These are phyloP conservation scores for Pinctada fucata DNA, from an alignment of 2,888 invertebrate species.

Conservation along the genomic window DNA sequence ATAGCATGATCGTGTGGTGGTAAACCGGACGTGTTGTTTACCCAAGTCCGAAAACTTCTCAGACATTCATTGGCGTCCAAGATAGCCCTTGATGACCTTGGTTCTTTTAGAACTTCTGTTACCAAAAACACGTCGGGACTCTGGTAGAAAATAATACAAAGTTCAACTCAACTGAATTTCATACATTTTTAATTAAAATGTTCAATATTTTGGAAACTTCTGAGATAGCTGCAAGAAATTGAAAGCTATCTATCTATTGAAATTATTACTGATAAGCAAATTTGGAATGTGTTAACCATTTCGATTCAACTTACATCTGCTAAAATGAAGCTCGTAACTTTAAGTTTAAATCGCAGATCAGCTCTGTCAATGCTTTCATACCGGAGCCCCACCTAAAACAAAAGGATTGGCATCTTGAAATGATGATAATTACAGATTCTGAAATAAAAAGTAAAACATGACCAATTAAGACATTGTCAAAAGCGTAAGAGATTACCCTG, in stretches of 20 bases:
- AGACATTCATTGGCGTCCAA: constrained; percentile 51
- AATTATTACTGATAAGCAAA: too few species aligned
- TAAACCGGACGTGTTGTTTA: constrained; percentile 43
- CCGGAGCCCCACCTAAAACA: constrained; percentile 51
- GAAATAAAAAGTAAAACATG: too few species aligned
- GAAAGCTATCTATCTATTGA: too few species aligned
- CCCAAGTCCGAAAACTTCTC: constrained; percentile 50
- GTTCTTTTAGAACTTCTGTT: constrained; percentile 45
- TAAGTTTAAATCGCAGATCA: constrained; percentile 52
- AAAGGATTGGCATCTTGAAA: background rate
- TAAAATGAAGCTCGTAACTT: constrained; percentile 48
- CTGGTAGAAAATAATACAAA: constrained; percentile 32
- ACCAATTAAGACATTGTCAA: too few species aligned
- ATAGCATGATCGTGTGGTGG: constrained; percentile 59
- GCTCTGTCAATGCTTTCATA: constrained; percentile 45
- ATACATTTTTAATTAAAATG: too few species aligned
- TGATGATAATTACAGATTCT: too few species aligned
- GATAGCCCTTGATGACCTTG: constrained; percentile 21
- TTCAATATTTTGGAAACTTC: too few species aligned
- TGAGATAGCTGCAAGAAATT: too few species aligned
- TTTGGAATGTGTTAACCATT: too few species aligned
- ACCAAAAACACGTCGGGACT: constrained; percentile 42
- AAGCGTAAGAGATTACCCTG: too few species aligned
- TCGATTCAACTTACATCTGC: constrained; percentile 47
- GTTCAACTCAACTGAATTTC: too few species aligned